Evolutionary conservation across 2,888 invertebrate genomes (phyloP).

Genomic region (Drosophila koepferae): DNA sequence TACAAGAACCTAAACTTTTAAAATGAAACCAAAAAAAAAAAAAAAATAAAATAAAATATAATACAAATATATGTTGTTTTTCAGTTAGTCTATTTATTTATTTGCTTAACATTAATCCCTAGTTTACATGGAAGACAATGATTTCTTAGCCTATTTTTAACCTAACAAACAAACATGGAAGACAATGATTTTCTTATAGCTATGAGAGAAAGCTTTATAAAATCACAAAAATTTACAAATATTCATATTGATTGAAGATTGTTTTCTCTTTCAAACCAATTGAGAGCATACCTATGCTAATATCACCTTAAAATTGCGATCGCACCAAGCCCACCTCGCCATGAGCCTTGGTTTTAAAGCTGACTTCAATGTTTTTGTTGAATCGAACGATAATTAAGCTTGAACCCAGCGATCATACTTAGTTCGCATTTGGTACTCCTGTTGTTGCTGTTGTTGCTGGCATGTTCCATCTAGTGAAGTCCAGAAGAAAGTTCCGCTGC

Average conservation of each 20-base stretch:
- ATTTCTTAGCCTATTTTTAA: conserved; percentile 54
- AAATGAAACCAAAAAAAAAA: too few species aligned
- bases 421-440: conserved; percentile 56
- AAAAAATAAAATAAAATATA: too few species aligned
- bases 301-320: conserved; percentile 78
- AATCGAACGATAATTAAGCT: conserved; percentile 62
- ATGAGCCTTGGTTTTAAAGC: conserved; percentile 79
- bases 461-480: conserved; percentile 86
- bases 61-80: too few species aligned
- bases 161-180: conserved; percentile 81
- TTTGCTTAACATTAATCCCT: conserved; percentile 58
- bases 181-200: conserved; percentile 79
- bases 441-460: conserved; percentile 72
- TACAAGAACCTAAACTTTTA: too few species aligned
- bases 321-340: conserved; percentile 49
- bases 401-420: conserved; percentile 83
- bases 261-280: conserved; percentile 11
- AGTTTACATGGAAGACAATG: conserved; percentile 83
- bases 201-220: conserved; percentile 51
- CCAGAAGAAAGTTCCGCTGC: conserved; percentile 94
- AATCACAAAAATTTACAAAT: conserved; percentile 64
- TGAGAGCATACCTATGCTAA: conserved; percentile 71
- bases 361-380: conserved; percentile 43
- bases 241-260: neutral
- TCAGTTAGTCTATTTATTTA: conserved; percentile 35